Evolutionary conservation across 2,113 vertebrate species (phyloP).

Genomic region (Prunella himalayana): DNA sequence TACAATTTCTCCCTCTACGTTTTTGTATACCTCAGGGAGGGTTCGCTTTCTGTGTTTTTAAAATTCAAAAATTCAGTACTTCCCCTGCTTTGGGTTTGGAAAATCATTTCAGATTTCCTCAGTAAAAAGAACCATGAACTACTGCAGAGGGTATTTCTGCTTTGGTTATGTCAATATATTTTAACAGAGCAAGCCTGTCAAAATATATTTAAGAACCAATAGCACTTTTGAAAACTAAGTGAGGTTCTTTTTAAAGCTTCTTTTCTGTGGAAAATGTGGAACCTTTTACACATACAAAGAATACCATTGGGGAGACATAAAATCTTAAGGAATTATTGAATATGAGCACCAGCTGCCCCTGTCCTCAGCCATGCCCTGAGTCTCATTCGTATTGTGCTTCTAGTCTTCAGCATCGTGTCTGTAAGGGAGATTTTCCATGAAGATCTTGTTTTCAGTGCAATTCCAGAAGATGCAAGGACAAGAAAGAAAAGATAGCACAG

Average conservation of each 20-base stretch:
- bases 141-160: not conserved
- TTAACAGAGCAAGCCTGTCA: constrained; percentile 3
- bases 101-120: constrained; percentile 36
- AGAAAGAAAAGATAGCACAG: not conserved
- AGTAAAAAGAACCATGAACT: constrained; percentile 12
- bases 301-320: not conserved
- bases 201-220: constrained; percentile 11
- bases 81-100: constrained; percentile 27
- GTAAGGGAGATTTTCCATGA: not conserved
- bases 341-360: not conserved
- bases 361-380: not conserved
- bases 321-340: not conserved
- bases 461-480: not conserved
- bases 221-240: not conserved
- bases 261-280: not conserved
- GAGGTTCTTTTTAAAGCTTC: not conserved
- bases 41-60: constrained; percentile 17
- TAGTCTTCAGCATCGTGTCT: not conserved
- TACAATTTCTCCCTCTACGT: constrained; percentile 40
- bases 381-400: not conserved
- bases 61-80: constrained; percentile 48
- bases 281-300: not conserved
- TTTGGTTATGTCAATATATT: constrained; percentile 10
- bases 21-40: constrained; percentile 39
- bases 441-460: not conserved